Percentiles rank a stretch among this genome's conserved stretches.
Evolutionary conservation across 2,888 invertebrate species (phyloP).

Genomic region (Pyralis farinalis): DNA sequence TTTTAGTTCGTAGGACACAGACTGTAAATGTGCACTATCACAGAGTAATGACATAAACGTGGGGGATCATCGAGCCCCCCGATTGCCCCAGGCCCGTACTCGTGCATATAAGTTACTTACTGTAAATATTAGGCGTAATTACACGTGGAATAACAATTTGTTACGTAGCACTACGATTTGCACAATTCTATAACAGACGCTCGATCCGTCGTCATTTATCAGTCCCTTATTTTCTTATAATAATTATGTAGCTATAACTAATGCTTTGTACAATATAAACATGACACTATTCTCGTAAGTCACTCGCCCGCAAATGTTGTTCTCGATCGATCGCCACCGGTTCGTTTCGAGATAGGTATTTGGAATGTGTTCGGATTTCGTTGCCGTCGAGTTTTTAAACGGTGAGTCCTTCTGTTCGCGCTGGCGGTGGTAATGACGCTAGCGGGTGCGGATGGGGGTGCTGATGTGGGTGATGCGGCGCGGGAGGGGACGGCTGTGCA

Average conservation of each 20-base stretch:
- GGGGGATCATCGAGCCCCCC: constrained; percentile 65
- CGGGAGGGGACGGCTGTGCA: constrained; percentile 52
- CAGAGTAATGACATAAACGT: constrained; percentile 78
- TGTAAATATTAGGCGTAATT: constrained; percentile 69
- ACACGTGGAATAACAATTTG: constrained; percentile 71
- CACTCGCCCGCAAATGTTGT: constrained; percentile 3
- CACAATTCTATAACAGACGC: constrained; percentile 54
- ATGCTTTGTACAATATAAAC: constrained; percentile 67
- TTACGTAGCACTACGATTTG: constrained; percentile 68
- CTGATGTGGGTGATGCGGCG: constrained; percentile 66
- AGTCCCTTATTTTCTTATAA: constrained; percentile 47
- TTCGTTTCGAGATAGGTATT: constrained; percentile 26
- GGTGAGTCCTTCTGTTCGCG: constrained; percentile 87
- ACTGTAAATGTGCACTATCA: constrained; percentile 72
- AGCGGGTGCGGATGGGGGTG: constrained; percentile 73
- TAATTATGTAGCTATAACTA: constrained; percentile 27
- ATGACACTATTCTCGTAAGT: constrained; percentile 30
- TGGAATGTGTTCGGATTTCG: constrained; percentile 48
- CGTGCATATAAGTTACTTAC: constrained; percentile 72
- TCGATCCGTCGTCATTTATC: constrained; percentile 42
- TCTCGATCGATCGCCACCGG: constrained; percentile 23
- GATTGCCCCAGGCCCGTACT: constrained; percentile 80
- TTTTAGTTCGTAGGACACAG: constrained; percentile 44
- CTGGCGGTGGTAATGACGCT: constrained; percentile 82
- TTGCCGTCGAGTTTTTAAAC: constrained; percentile 73